Evolutionary conservation across 2,888 invertebrate species (phyloP), one percentile per base, ranked within the genome.

Genomic region (Erebia palarica): DNA sequence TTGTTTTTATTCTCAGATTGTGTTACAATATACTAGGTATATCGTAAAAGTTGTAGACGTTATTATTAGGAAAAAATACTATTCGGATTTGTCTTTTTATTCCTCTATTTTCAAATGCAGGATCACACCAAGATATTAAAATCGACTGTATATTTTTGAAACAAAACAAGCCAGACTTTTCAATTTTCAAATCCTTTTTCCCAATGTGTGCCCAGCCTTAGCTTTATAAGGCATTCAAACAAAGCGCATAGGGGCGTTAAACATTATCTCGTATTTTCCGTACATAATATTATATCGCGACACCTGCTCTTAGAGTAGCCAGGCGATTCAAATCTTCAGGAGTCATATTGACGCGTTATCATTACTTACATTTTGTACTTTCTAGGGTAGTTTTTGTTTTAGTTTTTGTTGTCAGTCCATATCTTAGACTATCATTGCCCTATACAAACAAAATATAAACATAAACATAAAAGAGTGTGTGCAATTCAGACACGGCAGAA

Each of bases 241-340:
- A 65, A 53, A 65, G 36, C 16, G 49, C 49, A 67, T 59, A 59
- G 49, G 58, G 67, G 67, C 49, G 67, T 47, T 21, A 21, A 59
- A 67, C 36, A 67, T 67, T 59, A 59, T 59, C 49, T 59, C 36
- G 42, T 59, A 59, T 67, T 49, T 67, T 67, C 49, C 49, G 42
- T 66, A 21, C 47, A 27, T 27, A 49, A 44, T 44, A 47, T 59
- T 27, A 44, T 44, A 47, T 59, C 59, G 59, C 67, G 59, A 67
- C 59, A 67, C 44, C 16, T 67, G 49, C 44, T 61, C 44, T n/a
- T 13, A 58, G 57, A 27, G 57, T 21, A 13, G 57, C 57, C 57
- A 58, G 7, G 57, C 21, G 27, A 21, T 27, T 14, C 27, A 9
- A 21, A 13, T 27, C 27, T 27, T 27, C 13, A 14, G 57, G 57